Conservation (phyloP, 2,113 vertebrate genomes). For the Cheirogaleus medius region DNA sequence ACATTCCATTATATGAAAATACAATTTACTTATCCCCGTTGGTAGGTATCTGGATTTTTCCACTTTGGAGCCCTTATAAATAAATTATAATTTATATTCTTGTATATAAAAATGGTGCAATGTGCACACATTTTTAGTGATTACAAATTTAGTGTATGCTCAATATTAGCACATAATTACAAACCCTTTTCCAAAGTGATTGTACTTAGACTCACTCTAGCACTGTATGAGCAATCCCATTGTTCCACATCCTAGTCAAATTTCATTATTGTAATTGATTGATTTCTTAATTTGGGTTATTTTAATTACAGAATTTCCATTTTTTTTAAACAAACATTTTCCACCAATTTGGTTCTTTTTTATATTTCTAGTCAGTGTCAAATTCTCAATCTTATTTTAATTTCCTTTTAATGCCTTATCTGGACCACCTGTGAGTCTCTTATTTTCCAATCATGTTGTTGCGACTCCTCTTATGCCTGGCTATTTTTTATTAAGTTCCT, state of each 20-base stretch:
- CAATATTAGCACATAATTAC: background rate
- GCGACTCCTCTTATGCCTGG: background rate
- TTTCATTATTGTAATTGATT: background rate
- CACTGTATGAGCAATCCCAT: background rate
- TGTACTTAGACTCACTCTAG: background rate
- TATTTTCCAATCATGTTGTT: background rate
- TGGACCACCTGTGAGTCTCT: background rate
- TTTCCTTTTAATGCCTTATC: background rate
- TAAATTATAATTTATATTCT: background rate
- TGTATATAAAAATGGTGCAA: background rate
- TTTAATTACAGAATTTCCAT: background rate
- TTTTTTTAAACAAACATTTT: background rate
- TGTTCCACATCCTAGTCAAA: background rate
- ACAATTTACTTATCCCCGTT: background rate
- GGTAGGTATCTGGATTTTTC: background rate
- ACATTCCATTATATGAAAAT: background rate
- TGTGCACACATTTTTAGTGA: background rate
- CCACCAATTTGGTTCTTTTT: background rate
- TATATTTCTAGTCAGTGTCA: background rate
- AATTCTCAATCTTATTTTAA: conserved; percentile 3
- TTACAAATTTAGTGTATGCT: background rate
- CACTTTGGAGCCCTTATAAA: background rate
- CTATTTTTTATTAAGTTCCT: background rate
- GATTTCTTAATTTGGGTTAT: background rate
- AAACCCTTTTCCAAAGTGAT: background rate